Conservation (phyloP, 2,888 invertebrate species). For the Eilema caniola region DNA sequence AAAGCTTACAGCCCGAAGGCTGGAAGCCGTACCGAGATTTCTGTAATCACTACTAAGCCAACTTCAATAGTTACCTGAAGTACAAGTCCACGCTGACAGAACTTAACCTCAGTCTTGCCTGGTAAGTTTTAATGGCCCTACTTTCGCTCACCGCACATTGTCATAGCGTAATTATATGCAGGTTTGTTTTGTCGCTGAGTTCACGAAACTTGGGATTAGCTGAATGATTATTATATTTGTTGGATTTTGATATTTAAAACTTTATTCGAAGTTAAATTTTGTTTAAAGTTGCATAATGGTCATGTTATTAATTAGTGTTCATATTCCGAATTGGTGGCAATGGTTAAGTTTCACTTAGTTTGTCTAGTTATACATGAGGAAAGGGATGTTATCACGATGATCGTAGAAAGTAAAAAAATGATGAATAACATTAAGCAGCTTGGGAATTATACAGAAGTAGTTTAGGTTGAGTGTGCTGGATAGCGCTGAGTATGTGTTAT, state of each 20-base stretch:
- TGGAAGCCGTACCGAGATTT: not conserved
- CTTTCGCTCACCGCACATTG: slow-evolving; percentile 23
- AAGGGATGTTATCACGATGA: no score
- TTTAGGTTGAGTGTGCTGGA: not conserved
- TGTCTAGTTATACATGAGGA: no score
- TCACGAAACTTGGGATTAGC: slow-evolving; percentile 9
- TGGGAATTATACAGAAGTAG: not conserved
- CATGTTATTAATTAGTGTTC: not conserved
- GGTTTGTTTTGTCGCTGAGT: slow-evolving; percentile 21
- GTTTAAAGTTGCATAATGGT: not conserved
- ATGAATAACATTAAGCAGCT: no score
- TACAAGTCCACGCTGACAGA: slow-evolving; percentile 12
- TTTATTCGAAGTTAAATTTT: no score
- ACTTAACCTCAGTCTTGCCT: slow-evolving; percentile 18
- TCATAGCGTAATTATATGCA: slow-evolving; percentile 31
- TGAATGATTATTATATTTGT: not conserved
- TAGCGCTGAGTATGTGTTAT: not conserved
- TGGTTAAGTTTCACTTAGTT: no score
- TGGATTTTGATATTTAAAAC: not conserved
- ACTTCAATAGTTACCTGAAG: slow-evolving; percentile 23
- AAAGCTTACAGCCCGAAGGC: not conserved
- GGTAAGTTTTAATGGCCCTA: slow-evolving; percentile 41
- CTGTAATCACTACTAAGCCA: slow-evolving; percentile 19
- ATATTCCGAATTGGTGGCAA: no score
- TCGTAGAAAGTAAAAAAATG: no score